A percentile compares a stretch with the other conserved stretches of the same genome.
phyloP scores from a whole-genome alignment of 2,113 vertebrate species.

The Bos javanicus region DNA sequence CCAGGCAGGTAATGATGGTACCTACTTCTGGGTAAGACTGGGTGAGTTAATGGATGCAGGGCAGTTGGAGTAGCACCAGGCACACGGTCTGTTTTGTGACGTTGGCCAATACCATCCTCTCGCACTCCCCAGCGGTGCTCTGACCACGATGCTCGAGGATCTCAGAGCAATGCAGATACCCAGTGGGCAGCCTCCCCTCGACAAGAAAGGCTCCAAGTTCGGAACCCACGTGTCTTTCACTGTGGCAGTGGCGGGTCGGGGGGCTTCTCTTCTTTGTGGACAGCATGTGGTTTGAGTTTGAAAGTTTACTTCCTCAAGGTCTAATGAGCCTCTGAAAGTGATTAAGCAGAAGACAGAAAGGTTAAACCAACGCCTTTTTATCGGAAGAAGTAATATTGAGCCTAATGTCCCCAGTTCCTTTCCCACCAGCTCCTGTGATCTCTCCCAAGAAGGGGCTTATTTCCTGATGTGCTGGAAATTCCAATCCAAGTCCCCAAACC shows the following conservation, averaged over 20 bases:
- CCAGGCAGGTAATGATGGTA: rapidly evolving
- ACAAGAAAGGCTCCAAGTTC: neutral
- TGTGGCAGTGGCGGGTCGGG: neutral
- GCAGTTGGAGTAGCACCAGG: neutral
- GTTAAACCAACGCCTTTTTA: constrained; percentile 68
- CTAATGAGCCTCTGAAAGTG: constrained; percentile 76
- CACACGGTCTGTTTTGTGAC: rapidly evolving
- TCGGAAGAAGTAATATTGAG: constrained; percentile 68
- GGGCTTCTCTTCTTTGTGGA: constrained; percentile 52
- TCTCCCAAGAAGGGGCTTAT: constrained; percentile 49
- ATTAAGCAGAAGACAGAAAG: constrained; percentile 74
- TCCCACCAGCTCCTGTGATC: constrained; percentile 11
- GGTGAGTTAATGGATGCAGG: rapidly evolving
- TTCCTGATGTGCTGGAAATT: neutral
- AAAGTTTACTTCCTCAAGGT: constrained; percentile 74
- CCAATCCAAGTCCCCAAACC: neutral
- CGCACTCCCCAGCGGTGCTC: rapidly evolving
- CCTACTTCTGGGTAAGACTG: rapidly evolving
- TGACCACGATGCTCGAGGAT: rapidly evolving
- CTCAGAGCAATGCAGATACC: rapidly evolving
- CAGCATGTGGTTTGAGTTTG: constrained; percentile 80
- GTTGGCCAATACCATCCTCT: rapidly evolving
- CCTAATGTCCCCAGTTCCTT: neutral
- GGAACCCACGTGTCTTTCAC: neutral
- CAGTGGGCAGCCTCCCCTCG: neutral